A percentile compares a stretch with the other conserved stretches of the same genome.
Evolutionary conservation across 2,888 invertebrate species (phyloP).

Genomic region (Archaeoteleia sp.): DNA sequence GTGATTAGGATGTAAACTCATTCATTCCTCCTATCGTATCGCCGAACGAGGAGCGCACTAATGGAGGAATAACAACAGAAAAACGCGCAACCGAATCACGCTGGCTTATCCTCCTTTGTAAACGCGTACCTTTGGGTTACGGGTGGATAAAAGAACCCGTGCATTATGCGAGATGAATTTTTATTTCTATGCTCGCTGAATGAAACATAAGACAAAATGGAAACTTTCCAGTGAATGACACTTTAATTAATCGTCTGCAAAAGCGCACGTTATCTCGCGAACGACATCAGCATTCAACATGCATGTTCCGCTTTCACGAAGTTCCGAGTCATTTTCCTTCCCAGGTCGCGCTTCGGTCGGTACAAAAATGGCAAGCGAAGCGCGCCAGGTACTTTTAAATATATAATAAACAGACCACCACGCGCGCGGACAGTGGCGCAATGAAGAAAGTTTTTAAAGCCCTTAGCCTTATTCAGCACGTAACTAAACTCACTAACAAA

Average conservation of each 20-base stretch:
- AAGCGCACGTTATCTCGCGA: slow-evolving; percentile 39
- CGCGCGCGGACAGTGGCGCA: slow-evolving; percentile 44
- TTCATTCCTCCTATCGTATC: no score
- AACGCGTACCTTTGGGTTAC: no score
- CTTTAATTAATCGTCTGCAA: slow-evolving; percentile 47
- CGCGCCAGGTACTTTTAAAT: slow-evolving; percentile 31
- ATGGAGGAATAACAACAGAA: no score
- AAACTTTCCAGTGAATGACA: slow-evolving; percentile 19
- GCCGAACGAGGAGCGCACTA: no score
- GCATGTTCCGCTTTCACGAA: slow-evolving; percentile 33
- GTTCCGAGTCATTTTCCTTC: slow-evolving; percentile 36
- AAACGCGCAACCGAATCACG: no score
- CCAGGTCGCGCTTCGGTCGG: slow-evolving; percentile 2
- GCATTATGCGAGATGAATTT: slow-evolving; percentile 19
- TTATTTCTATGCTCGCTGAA: not conserved
- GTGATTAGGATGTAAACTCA: no score
- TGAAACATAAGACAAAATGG: slow-evolving; percentile 13
- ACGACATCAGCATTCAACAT: slow-evolving; percentile 41
- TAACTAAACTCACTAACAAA: slow-evolving; percentile 65
- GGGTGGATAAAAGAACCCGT: no score
- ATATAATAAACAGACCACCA: slow-evolving; percentile 50
- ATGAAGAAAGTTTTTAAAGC: slow-evolving; percentile 65
- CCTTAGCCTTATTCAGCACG: slow-evolving; percentile 64
- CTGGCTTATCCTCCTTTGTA: no score
- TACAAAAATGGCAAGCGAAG: slow-evolving; percentile 6